Base-by-base conservation (phyloP, 1,140 invertebrate genomes). In the Drosophila parabipectinata region DNA sequence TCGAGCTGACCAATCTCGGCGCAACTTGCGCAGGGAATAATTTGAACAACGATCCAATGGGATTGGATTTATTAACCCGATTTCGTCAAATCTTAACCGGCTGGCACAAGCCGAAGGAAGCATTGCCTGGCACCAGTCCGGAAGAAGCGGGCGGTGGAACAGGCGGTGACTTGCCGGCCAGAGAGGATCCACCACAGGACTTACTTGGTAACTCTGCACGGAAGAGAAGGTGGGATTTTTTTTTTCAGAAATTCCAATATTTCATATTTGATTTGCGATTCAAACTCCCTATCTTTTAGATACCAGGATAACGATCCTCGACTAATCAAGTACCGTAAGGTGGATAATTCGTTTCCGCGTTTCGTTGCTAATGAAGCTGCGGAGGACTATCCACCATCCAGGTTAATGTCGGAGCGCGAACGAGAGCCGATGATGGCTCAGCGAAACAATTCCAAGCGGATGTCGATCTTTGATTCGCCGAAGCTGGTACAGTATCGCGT, bases 301-400 rank as follows among this genome's bases (percentile, higher is more conserved):
- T 18, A 15, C 37, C 50, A 44, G 4, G 47, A 53, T 4, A 48
- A 45, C 44, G n/a, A 24, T 15, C 41, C 50, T 8, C 30, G 14
- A 2, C 21, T 64, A 5, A 67, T 91, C n/a, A 91, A 91, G 59
- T 91, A 91, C 64, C 81, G 79, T 1, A 68, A 82, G 8, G 90
- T 91, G 26, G 76, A 90, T 32, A 90, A 87, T 48, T 72, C 72
- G 37, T 91, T 91, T 79, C 90, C 90, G 4, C 82, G 91, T 45
- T 72, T 60, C 26, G 87, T 91, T 68, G 37, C 82, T 69, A 81
- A 87, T 81, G 78, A 72, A 59, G 58, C 34, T 26, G 52, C 51
- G 4, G 74, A 85, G 9, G 82, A 81, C 1, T 54, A 34, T 24
- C 26, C 41, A 28, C 53, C 66, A 18, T 18, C n/a, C 24, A 64